Evolutionary conservation across 1,140 invertebrate species (phyloP), one percentile per base, ranked within the genome.

Genomic region (Aphelenchoides besseyi): DNA sequence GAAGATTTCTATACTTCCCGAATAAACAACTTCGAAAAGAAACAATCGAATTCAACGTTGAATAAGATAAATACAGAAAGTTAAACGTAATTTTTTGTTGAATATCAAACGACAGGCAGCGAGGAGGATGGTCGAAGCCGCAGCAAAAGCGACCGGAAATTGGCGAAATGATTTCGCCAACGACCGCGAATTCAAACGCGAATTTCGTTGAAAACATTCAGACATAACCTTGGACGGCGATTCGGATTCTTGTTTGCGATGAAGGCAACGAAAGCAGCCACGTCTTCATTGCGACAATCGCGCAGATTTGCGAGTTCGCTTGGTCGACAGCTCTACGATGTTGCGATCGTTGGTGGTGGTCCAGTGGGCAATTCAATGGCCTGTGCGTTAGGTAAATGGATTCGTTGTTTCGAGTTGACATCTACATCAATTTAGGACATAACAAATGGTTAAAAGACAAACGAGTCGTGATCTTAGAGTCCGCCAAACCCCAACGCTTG

Each of bases 281-380:
- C n/a, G n/a, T n/a, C 59, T n/a, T 16, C 59, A 36, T 61, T 2
- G 30, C n/a, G 16, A 48, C 2, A 61, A 61, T 2, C 2, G 0
- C 41, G 41, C 41, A 12, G 41, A 23, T 48, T 48, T 23, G 41
- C 23, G 41, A 48, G 23, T 23, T 12, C 23, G 41, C 12, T 12
- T 23, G 41, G 41, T 12, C 41, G 41, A 23, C 41, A 66, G n/a
- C 18, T 8, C 3, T 66, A 2, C 32, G 76, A 78, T 64, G 33
- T 78, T 48, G 74, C 66, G 32, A 76, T 78, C 41, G 74, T 80
- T 9, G 76, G 76, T 2, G 76, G 76, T 48, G 76, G 76, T 26
- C 26, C 74, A 41, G 76, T 78, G 9, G 76, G 76, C n/a, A 78
- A 79, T 70, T 74, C 76, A 29, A 80, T 78, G 78, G 76, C 76